Base-by-base conservation (phyloP, 37 sponge, comb jelly and placozoan species). In the Aplysina aerophoba region DNA sequence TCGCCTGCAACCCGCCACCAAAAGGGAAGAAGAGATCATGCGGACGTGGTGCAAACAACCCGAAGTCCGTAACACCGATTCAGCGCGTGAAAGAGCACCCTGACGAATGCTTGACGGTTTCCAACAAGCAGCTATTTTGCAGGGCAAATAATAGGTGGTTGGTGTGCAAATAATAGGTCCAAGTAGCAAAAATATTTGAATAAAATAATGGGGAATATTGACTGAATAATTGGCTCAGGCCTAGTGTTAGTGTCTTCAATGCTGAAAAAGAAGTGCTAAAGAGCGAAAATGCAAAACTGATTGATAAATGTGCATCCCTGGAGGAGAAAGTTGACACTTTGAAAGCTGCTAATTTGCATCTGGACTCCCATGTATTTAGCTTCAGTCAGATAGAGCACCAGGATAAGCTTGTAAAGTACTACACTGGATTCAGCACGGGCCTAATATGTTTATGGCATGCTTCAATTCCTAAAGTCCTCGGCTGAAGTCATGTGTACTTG, bases 401-500 rank as follows among this genome's bases (percentile, higher is more conserved):
- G 11, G 12, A 62, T 62, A 27, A 62, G 64, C 64, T 62, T 3
- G 28, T 62, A 62, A 62, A 62, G 64, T 62, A 13, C 64, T 62
- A 62, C 64, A 62, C 64, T 62, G 64, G 64, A 3, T 73, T 73
- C 36, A 34, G 38, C 36, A 14, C 74, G 12, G 35, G 3, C 36
- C 12, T 73, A 12, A 73, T n/a, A n/a, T 73, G 37, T 73, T 73
- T 73, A 36, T 73, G 74, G 74, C 74, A 31, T 73, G 74, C 74
- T 73, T 73, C 37, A 73, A 73, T 36, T 73, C 8, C 74, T 73
- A 5, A 13, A 73, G 38, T 5, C 35, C 38, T 73, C 74, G 6
- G 74, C 37, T 37, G 8, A 31, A 31, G 38, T 73, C 74, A 73
- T 73, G 74, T 8, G 36, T 14, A 31, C 74, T 5, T 73, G 74